Percentiles rank a stretch among this genome's conserved stretches.
Conservation (phyloP, 2,113 vertebrate species). For the Chaenocephalus aceratus region DNA sequence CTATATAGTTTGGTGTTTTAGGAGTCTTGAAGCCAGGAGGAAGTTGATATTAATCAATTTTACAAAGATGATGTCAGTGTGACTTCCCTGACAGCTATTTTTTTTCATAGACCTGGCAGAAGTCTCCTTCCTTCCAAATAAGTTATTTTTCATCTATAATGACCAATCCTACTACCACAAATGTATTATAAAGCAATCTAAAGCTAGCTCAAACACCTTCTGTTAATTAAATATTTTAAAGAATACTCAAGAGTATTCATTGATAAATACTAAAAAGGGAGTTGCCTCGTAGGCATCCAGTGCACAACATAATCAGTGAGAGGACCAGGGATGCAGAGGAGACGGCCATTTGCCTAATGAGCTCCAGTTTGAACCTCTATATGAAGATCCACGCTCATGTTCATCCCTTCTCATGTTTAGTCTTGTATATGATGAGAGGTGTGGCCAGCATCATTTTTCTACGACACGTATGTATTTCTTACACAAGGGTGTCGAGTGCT, state of each 20-base stretch:
- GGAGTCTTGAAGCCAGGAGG: neutral
- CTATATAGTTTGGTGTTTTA: neutral
- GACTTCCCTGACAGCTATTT: neutral
- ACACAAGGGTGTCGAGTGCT: constrained; percentile 41
- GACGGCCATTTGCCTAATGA: constrained; percentile 45
- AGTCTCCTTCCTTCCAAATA: neutral
- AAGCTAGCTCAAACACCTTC: neutral
- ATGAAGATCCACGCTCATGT: constrained; percentile 6
- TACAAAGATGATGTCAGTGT: neutral
- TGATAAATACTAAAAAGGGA: constrained; percentile 8
- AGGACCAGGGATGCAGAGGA: constrained; percentile 15
- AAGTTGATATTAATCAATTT: constrained; percentile 18
- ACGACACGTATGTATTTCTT: constrained; percentile 36
- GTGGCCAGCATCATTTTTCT: constrained; percentile 6
- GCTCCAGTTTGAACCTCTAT: constrained; percentile 19
- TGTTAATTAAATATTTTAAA: neutral
- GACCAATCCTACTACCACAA: neutral
- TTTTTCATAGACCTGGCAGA: neutral
- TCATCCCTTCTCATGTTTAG: constrained; percentile 30
- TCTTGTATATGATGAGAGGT: constrained; percentile 17
- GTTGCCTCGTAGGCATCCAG: neutral
- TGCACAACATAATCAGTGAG: neutral
- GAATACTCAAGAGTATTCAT: neutral
- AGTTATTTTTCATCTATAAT: neutral
- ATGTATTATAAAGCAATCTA: neutral